Base-by-base conservation (phyloP, 2,888 invertebrate genomes). In the Drosophila anomelani region DNA sequence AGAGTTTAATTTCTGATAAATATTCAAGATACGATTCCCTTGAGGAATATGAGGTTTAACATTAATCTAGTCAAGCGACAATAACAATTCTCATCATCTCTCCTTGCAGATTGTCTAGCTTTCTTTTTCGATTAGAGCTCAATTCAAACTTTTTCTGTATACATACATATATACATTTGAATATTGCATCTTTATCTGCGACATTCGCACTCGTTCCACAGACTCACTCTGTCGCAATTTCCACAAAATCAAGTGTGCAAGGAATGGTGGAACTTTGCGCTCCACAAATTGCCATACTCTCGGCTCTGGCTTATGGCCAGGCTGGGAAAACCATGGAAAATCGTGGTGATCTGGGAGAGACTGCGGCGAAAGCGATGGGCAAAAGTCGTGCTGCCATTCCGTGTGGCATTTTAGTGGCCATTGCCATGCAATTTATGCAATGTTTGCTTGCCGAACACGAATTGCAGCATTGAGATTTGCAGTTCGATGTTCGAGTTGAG, bases 371-470 rank as follows among this genome's bases (percentile, higher is more conserved):
- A 51, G 29, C 63, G 63, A 85, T 77, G 69, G 53, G 49, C 54
- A 53, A 41, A 43, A 73, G 44, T 71, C 49, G 73, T 72, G 61
- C 60, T 81, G 79, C 66, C 72, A 57, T 77, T 79, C 75, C 83
- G 72, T 85, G 59, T 68, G 68, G 70, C 79, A 79, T 85, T 83
- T 85, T 70, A 82, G 82, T 85, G 88, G 80, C 72, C 72, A 85
- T 77, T 85, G 71, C 74, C 63, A 70, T 57, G 69, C 73, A 79
- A 85, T 81, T 82, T 87, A 87, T 84, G 81, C 88, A 75, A 81
- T 72, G 69, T 78, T 74, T 84, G 73, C 64, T 61, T 71, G 51
- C 60, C 49, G 64, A 51, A 54, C 75, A 73, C 73, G 73, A 73
- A 75, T 43, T 58, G 54, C 54, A 54, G 75, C 73, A 59, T 58